Conservation (phyloP, 2,113 vertebrate species). For the Callorhinus ursinus region DNA sequence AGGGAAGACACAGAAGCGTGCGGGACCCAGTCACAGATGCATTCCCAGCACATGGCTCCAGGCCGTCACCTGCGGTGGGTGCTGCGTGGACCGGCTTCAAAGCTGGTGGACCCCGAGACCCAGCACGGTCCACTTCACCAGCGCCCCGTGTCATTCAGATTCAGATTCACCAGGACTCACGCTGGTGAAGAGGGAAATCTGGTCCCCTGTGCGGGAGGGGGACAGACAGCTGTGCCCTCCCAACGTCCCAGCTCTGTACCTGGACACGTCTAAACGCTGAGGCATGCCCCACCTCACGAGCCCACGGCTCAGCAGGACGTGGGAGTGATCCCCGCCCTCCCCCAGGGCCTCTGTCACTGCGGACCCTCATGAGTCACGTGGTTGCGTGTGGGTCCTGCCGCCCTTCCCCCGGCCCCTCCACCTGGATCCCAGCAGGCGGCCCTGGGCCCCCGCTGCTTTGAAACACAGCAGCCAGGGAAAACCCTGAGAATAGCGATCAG, state of each 20-base stretch:
- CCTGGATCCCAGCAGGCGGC: neutral
- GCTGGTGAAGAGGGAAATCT: rapidly evolving
- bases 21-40: rapidly evolving
- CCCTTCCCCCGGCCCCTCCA: too few species aligned
- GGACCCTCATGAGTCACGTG: neutral
- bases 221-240: neutral
- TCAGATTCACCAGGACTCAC: neutral
- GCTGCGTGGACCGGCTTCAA: rapidly evolving
- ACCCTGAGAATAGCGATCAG: neutral
- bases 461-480: neutral
- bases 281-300: rapidly evolving
- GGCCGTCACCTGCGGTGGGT: rapidly evolving
- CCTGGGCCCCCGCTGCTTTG: neutral
- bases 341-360: rapidly evolving
- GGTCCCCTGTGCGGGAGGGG: neutral
- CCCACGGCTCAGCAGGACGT: too few species aligned
- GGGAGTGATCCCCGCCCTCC: rapidly evolving
- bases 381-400: neutral
- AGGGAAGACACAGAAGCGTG: neutral
- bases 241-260: too few species aligned
- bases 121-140: rapidly evolving
- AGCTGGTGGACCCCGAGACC: neutral
- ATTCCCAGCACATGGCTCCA: rapidly evolving
- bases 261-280: rapidly evolving
- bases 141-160: rapidly evolving